These are phyloP conservation scores for Malurus alboscapulatus DNA, from an alignment of 2,113 vertebrate genomes.

Conservation along the genomic window DNA sequence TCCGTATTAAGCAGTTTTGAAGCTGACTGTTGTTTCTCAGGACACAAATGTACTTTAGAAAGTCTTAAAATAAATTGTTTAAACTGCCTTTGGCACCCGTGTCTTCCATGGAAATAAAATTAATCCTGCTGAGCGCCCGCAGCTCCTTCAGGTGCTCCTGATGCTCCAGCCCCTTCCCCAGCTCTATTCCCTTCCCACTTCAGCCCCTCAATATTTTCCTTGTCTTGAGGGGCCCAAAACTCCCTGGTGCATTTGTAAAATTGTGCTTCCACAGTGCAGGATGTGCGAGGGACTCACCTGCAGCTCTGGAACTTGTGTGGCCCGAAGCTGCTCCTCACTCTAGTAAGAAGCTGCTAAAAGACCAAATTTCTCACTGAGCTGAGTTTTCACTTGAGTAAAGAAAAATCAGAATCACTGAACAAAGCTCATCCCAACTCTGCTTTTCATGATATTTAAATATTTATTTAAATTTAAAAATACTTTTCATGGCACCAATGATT, in stretches of 20 bases:
- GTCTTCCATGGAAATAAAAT: background rate
- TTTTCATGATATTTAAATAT: slow-evolving; percentile 76
- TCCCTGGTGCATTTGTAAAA: background rate
- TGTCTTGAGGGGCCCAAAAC: background rate
- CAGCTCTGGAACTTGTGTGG: background rate
- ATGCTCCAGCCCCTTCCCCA: background rate
- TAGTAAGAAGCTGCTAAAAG: background rate
- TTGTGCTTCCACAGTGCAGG: background rate
- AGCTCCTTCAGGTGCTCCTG: background rate
- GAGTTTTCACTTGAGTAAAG: background rate
- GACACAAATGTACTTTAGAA: background rate
- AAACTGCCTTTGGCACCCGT: background rate
- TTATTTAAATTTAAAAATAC: slow-evolving; percentile 85
- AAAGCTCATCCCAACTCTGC: background rate
- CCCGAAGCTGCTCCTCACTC: background rate
- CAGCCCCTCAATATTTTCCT: background rate
- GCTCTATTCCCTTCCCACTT: background rate
- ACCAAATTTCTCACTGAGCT: background rate
- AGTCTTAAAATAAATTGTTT: slow-evolving; percentile 2
- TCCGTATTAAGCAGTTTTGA: accelerated
- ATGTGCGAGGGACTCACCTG: background rate
- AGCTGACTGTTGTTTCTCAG: background rate
- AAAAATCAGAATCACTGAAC: background rate
- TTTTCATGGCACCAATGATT: slow-evolving; percentile 81
- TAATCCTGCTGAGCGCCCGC: background rate